Base-by-base conservation (phyloP, 1,140 invertebrate species). In the Drosophila arawakana region DNA sequence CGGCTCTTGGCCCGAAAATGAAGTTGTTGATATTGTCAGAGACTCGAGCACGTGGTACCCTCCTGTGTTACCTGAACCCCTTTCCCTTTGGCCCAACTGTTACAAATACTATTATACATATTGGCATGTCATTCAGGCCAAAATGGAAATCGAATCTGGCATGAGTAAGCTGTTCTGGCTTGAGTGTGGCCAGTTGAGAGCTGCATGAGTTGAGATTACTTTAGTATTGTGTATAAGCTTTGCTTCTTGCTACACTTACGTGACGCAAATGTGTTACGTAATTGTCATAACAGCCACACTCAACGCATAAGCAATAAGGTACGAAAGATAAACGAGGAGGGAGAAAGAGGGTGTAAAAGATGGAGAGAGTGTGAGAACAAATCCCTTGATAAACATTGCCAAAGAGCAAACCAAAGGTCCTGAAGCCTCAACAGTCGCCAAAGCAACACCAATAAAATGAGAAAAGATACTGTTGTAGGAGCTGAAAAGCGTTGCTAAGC, bases 261-360 rank as follows among this genome's bases (percentile, higher is more conserved):
- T 86, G 78, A 76, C 76, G 82, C 76, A 85, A 85, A 85, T 86
- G 72, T 65, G 75, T 88, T 82, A 86, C 76, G 80, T 86, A 85
- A 81, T 85, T 79, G 79, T 86, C 82, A 86, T 82, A 86, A 85
- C 75, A 63, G 74, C 54, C 67, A 76, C 71, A 67, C 75, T 46
- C 47, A 43, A 55, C 59, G 47, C 58, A 58, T 77, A 59, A 13
- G 54, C 13, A 57, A 57, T 41, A 39, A 37, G 15, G 34, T 15
- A 10, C 49, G 0, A 43, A 3, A 21, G 35, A 43, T 5, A 43
- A 30, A 30, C 4, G 4, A 15, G 10, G 3, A 11, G 47, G 21
- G 4, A 25, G 10, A 39, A 4, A 18, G 13, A 21, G 7, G 25
- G 25, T 30, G 4, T 6, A 30, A 43, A 15, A 18, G 3, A 11